Evolutionary conservation across 2,888 invertebrate species (phyloP).

Genomic region (Adelphocoris suturalis): DNA sequence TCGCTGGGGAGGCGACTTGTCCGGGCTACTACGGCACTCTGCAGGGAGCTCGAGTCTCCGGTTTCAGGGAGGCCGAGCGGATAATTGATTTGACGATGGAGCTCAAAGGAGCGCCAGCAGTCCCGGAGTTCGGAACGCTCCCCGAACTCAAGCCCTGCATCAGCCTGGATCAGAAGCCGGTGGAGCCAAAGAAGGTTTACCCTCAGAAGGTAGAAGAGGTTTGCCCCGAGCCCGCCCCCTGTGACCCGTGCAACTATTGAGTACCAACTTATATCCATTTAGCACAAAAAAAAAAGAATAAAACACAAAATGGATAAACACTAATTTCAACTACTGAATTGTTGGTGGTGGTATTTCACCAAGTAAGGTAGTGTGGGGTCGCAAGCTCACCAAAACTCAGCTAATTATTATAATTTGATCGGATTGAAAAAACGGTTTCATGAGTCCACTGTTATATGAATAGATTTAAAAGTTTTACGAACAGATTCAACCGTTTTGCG

Average conservation of each 20-base stretch:
- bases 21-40: slow-evolving; percentile 88
- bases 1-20: slow-evolving; percentile 92
- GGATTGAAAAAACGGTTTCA: too few relatives aligned
- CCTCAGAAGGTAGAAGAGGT: slow-evolving; percentile 36
- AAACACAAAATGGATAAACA: neutral
- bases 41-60: slow-evolving; percentile 89
- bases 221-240: neutral
- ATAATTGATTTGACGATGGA: slow-evolving; percentile 78
- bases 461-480: too few relatives aligned
- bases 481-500: too few relatives aligned
- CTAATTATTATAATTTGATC: too few relatives aligned
- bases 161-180: neutral
- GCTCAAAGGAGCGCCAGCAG: slow-evolving; percentile 50
- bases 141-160: slow-evolving; percentile 40
- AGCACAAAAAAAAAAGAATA: neutral
- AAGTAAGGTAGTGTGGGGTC: too few relatives aligned
- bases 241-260: slow-evolving; percentile 9
- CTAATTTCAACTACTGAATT: too few relatives aligned
- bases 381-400: too few relatives aligned
- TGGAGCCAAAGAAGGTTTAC: slow-evolving; percentile 6
- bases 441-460: too few relatives aligned
- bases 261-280: neutral
- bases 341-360: too few relatives aligned
- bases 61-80: slow-evolving; percentile 89
- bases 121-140: slow-evolving; percentile 27